Evolutionary conservation across 2,113 vertebrate species (phyloP).

Genomic region (Sapayoa aenigma): DNA sequence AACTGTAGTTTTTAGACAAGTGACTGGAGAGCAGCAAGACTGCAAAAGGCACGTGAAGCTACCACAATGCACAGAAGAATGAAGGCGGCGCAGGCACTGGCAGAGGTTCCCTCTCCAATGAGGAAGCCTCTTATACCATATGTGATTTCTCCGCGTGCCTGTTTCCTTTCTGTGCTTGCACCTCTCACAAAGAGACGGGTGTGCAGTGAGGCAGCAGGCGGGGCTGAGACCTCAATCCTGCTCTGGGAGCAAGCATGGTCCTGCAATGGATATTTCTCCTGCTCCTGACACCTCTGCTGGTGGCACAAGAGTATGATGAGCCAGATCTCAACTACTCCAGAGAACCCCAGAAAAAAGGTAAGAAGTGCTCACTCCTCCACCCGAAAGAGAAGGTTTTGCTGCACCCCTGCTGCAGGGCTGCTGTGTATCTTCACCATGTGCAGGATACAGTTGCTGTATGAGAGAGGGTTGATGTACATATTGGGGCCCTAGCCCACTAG

Average conservation of each 20-base stretch:
- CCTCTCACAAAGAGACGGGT: neutral
- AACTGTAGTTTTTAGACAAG: neutral
- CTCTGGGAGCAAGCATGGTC: neutral
- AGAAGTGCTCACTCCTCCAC: neutral
- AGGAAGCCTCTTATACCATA: constrained; percentile 46
- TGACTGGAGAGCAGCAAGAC: neutral
- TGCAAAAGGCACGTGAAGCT: neutral
- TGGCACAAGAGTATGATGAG: accelerated
- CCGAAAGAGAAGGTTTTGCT: accelerated
- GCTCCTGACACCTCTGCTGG: neutral
- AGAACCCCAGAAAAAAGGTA: neutral
- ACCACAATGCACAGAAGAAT: neutral
- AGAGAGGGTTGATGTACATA: neutral
- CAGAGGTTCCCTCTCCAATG: neutral
- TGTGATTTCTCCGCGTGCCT: neutral
- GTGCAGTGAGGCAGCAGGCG: neutral
- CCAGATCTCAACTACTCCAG: accelerated
- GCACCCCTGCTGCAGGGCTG: neutral
- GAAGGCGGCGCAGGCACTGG: neutral
- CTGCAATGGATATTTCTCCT: neutral
- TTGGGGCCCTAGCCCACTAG: accelerated
- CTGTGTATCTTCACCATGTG: accelerated
- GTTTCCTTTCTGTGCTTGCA: constrained; percentile 7
- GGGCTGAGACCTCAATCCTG: neutral
- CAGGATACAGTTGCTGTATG: neutral